Percentiles rank a stretch among this genome's conserved stretches.
Conservation (phyloP, 2,797 vertebrate genomes). For the Labroides dimidiatus region DNA sequence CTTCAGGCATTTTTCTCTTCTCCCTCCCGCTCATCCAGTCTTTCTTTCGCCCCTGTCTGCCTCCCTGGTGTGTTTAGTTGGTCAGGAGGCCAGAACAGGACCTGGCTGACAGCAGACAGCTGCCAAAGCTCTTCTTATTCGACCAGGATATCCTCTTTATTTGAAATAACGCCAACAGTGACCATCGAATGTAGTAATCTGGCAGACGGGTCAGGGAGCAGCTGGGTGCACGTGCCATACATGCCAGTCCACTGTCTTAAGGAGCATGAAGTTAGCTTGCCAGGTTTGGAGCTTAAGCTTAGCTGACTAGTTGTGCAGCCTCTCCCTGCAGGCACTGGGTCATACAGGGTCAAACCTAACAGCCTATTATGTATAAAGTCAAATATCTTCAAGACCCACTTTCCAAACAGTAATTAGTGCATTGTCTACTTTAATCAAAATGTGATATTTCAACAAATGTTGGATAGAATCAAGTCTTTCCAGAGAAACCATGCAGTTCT, state of each 20-base stretch:
- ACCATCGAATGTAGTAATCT: constrained; percentile 68
- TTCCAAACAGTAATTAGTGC: constrained; percentile 6
- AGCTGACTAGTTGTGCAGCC: constrained; percentile 42
- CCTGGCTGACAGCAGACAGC: constrained; percentile 36
- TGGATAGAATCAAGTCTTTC: background rate
- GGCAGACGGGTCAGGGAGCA: constrained; percentile 60
- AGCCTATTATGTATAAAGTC: background rate
- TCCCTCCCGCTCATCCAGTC: constrained; percentile 8
- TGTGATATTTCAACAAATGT: constrained; percentile 8
- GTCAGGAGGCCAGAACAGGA: constrained; percentile 54
- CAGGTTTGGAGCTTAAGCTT: constrained; percentile 64
- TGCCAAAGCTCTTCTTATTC: constrained; percentile 58
- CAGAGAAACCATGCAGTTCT: constrained; percentile 4
- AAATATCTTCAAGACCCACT: background rate
- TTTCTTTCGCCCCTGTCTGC: constrained; percentile 13
- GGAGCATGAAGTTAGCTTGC: constrained; percentile 49
- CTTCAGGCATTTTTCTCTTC: constrained; percentile 18
- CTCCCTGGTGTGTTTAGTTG: constrained; percentile 49
- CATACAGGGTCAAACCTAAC: constrained; percentile 33
- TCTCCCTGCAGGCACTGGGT: constrained; percentile 32
- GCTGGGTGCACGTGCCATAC: constrained; percentile 62
- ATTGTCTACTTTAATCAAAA: constrained; percentile 30
- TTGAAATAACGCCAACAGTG: constrained; percentile 48
- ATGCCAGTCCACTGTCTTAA: constrained; percentile 59
- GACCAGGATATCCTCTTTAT: constrained; percentile 64